Conservation (phyloP, 2,797 vertebrate species). For the Apodemus agrarius region DNA sequence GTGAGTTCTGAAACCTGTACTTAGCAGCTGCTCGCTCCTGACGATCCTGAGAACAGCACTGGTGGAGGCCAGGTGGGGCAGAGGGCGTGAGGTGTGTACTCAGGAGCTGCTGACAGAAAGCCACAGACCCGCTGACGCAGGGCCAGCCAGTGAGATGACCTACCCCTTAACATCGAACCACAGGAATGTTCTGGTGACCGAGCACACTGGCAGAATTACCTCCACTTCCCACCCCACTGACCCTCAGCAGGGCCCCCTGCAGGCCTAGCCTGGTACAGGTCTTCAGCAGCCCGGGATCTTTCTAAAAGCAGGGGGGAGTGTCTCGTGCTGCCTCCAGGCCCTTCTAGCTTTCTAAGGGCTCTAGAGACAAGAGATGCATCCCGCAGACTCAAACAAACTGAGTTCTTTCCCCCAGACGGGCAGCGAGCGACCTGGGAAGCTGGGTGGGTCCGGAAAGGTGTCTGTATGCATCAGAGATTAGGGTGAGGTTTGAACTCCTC, state of each 20-base stretch:
- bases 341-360: not conserved
- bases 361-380: fast-evolving
- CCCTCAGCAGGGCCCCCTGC: no score
- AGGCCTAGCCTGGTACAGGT: not conserved
- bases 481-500: not conserved
- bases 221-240: no score
- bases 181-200: not conserved
- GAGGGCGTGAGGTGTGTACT: fast-evolving
- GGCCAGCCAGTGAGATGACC: not conserved
- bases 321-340: no score
- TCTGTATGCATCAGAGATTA: not conserved
- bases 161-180: not conserved
- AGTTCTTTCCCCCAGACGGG: not conserved
- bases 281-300: not conserved
- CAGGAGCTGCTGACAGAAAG: not conserved
- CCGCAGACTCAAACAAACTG: not conserved
- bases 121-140: not conserved
- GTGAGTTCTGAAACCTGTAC: not conserved
- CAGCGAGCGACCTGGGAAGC: not conserved
- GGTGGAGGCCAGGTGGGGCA: not conserved
- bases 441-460: not conserved
- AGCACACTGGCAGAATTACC: no score
- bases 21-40: not conserved
- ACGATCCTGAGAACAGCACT: not conserved
- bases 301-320: not conserved